phyloP scores from a whole-genome alignment of 2,797 vertebrate species.

The Caiman crocodilus region DNA sequence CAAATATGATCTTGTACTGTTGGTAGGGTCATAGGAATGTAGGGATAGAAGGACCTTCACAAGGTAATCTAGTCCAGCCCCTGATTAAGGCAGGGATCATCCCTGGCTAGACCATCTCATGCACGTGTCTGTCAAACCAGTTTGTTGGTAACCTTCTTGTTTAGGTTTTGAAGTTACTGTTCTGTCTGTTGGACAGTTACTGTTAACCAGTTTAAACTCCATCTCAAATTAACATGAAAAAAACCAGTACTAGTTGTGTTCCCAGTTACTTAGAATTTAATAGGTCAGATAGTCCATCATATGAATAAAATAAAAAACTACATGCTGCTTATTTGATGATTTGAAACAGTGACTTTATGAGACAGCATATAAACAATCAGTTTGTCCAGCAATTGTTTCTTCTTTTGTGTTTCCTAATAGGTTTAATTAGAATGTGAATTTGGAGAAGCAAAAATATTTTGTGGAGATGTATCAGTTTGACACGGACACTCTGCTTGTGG shows the following conservation, averaged over 20 bases:
- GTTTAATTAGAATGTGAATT: neutral
- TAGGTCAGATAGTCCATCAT: neutral
- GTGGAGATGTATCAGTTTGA: too few relatives aligned
- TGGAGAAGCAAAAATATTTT: too few relatives aligned
- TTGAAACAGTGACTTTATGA: neutral
- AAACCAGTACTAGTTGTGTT: neutral
- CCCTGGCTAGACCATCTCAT: too few relatives aligned
- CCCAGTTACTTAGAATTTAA: neutral
- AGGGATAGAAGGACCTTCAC: too few relatives aligned
- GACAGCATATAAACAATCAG: neutral
- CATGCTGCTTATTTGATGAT: neutral
- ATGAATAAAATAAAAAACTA: neutral
- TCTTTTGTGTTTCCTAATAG: conserved; percentile 19
- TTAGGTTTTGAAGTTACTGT: neutral
- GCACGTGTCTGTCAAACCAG: too few relatives aligned
- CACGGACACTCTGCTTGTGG: too few relatives aligned
- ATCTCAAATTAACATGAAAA: neutral
- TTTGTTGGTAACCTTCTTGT: neutral
- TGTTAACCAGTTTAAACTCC: conserved; percentile 21
- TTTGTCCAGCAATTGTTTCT: neutral
- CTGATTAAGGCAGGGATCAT: too few relatives aligned
- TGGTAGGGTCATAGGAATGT: too few relatives aligned
- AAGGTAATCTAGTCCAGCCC: too few relatives aligned
- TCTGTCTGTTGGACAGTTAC: neutral
- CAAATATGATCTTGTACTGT: conserved; percentile 4